These are phyloP conservation scores for Neomonachus schauinslandi DNA, from an alignment of 2,113 vertebrate species.

Conservation along the genomic window DNA sequence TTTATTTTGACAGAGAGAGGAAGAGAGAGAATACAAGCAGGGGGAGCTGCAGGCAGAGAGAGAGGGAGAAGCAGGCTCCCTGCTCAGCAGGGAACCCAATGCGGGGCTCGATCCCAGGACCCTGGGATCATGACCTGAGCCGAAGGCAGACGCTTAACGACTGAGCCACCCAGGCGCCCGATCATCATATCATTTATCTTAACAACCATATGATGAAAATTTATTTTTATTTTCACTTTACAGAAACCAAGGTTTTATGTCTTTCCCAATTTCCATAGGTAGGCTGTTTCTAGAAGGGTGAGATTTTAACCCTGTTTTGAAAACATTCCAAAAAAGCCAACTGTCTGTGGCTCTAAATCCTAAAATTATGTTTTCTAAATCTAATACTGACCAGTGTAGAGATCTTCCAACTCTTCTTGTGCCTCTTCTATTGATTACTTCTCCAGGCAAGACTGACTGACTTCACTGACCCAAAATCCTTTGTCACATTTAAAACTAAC, in stretches of 20 bases:
- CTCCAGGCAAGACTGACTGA: neutral
- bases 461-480: neutral
- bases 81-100: too few relatives aligned
- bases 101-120: too few relatives aligned
- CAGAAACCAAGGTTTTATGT: neutral
- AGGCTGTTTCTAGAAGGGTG: neutral
- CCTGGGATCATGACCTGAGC: too few relatives aligned
- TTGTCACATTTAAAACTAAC: neutral
- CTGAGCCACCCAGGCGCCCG: too few relatives aligned
- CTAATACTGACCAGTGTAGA: neutral
- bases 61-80: too few relatives aligned
- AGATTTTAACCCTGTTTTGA: neutral
- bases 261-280: neutral
- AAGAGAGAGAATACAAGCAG: too few relatives aligned
- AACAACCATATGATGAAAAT: neutral
- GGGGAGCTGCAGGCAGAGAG: too few relatives aligned
- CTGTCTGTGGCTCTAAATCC: neutral
- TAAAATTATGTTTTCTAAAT: conserved; percentile 53
- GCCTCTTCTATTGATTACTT: neutral
- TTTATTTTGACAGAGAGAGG: too few relatives aligned
- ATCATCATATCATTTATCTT: neutral
- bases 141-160: too few relatives aligned
- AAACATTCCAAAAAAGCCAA: neutral
- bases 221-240: conserved; percentile 36
- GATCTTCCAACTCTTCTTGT: neutral